Evolutionary conservation across 2,113 vertebrate species (phyloP), one percentile per base, ranked within the genome.

Genomic region (Thryonomys swinderianus): DNA sequence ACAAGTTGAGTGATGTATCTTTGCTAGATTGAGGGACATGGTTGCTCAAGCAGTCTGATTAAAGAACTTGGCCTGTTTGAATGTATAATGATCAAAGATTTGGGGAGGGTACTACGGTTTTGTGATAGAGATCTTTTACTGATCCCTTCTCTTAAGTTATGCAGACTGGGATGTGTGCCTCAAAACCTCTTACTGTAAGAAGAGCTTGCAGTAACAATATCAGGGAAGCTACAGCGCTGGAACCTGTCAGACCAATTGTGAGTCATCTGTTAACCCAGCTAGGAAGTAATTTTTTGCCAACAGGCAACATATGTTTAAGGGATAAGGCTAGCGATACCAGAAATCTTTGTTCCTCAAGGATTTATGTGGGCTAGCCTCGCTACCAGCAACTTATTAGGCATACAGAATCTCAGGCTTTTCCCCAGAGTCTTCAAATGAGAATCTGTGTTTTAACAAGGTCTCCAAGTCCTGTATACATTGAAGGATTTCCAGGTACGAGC

Each of bases 61-160:
- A 76, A 73, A 85, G 69, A 89, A 93, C 74, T 91, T 90, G 32
- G 67, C 37, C 34, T 93, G 73, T 84, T 93, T 57, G 85, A 76
- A 85, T 66, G 73, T 53, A 74, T 81, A 85, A n/a, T 48, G 89
- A 32, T 51, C n/a, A 61, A 37, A 30, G 20, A 59, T 84, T 57
- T 71, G 59, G 5, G 11, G 30, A 1, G 2, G 48, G 67, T 48
- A 48, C 48, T 61, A 20, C 8, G 14, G 21, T 5, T 79, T 80
- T 91, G 5, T 78, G 45, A 73, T 23, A 64, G 42, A 95, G 74
- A 94, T 32, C 7, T 71, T 21, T 34, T 55, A n/a, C 17, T 18
- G 11, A 92, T 66, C 2, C 17, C 7, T 90, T 91, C n/a, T 71
- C n/a, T 92, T 82, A 80, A 95, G 57, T 76, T 40, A 67, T 27